These are phyloP conservation scores for Yponomeuta malinellus DNA, from an alignment of 2,888 invertebrate species.

Conservation along the genomic window DNA sequence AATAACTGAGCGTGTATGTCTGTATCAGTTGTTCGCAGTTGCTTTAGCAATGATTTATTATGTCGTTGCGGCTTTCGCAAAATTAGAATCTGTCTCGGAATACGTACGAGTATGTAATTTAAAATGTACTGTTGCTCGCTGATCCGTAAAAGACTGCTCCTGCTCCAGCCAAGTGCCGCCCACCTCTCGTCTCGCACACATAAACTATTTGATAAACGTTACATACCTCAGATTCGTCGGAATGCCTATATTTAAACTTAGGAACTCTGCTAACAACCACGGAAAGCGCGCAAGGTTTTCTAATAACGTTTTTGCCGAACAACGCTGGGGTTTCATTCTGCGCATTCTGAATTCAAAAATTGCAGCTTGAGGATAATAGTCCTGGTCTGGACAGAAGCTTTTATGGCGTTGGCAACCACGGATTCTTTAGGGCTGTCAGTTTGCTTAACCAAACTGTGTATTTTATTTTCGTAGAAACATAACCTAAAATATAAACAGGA, in stretches of 20 bases:
- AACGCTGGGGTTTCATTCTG: not conserved
- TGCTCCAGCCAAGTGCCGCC: conserved; percentile 11
- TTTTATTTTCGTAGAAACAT: no score
- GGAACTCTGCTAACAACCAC: not conserved
- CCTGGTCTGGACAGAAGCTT: not conserved
- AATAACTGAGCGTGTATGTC: not conserved
- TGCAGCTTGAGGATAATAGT: not conserved
- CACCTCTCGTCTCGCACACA: not conserved
- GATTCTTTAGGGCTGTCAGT: no score
- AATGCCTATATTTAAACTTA: not conserved
- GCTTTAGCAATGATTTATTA: conserved; percentile 9
- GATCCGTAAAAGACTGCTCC: not conserved
- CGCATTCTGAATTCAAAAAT: not conserved
- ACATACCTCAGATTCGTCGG: not conserved
- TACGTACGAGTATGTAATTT: conserved; percentile 7
- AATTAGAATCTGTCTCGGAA: conserved; percentile 7
- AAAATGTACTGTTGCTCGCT: conserved; percentile 8
- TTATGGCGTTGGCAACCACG: not conserved
- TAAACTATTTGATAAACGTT: not conserved
- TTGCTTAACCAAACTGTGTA: no score
- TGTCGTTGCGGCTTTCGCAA: not conserved
- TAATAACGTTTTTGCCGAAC: not conserved
- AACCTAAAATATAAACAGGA: no score
- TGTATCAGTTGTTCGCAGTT: conserved; percentile 8
- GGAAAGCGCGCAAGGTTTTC: not conserved